These are phyloP conservation scores for Neodiprion pinetum DNA, from an alignment of 1,140 invertebrate species.

Conservation along the genomic window DNA sequence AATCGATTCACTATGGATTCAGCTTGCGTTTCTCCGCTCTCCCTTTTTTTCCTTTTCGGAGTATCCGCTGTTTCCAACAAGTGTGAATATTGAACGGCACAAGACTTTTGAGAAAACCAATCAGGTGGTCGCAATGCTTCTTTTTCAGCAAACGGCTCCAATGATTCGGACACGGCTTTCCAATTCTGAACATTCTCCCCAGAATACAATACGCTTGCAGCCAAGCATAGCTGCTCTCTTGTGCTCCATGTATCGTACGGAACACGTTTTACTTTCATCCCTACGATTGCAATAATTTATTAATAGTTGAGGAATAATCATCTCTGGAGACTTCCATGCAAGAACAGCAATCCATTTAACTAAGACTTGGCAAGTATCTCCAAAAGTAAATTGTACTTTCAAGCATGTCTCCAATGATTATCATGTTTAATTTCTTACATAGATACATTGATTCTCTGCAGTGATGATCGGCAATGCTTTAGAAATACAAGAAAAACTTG, in stretches of 20 bases:
- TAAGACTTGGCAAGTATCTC: background rate
- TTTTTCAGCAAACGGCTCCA: conserved; percentile 76
- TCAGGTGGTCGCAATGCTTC: conserved; percentile 73
- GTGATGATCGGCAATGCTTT: background rate
- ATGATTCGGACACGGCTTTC: conserved; percentile 86
- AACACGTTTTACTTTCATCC: conserved; percentile 70
- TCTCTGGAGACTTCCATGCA: background rate
- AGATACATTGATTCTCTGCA: background rate
- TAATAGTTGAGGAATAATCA: background rate
- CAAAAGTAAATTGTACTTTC: background rate
- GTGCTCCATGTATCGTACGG: conserved; percentile 84
- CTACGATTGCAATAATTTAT: conserved; percentile 33
- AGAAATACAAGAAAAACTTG: background rate
- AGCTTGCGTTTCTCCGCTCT: conserved; percentile 78
- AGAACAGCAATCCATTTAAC: background rate
- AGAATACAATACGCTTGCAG: conserved; percentile 84
- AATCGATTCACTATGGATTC: conserved; percentile 81
- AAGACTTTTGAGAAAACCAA: conserved; percentile 93
- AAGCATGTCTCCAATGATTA: background rate
- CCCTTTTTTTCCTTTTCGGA: conserved; percentile 85
- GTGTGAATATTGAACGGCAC: conserved; percentile 87
- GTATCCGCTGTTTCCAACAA: conserved; percentile 85
- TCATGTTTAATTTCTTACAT: background rate
- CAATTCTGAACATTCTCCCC: conserved; percentile 88
- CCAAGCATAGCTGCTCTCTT: conserved; percentile 83